Evolutionary conservation across 2,888 invertebrate species (phyloP).

Genomic region (Diogma glabrata): DNA sequence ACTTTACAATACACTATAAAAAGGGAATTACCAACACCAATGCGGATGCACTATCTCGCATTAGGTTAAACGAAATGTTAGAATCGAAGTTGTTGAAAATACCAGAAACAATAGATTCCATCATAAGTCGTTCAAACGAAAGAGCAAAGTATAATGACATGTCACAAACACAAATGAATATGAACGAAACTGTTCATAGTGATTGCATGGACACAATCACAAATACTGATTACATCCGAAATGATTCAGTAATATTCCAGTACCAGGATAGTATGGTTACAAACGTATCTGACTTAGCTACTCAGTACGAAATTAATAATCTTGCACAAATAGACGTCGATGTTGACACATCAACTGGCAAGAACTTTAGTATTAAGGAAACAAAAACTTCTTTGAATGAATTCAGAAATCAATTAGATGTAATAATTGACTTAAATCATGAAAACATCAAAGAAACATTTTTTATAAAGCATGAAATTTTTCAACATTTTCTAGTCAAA

Average conservation of each 20-base stretch:
- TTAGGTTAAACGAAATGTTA: no score
- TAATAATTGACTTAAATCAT: neutral
- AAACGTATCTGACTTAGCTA: neutral
- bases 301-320: neutral
- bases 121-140: neutral
- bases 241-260: neutral
- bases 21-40: neutral
- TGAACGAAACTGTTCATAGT: conserved; percentile 1
- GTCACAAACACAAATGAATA: no score
- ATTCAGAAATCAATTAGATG: neutral
- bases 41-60: neutral
- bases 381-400: neutral
- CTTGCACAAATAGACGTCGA: neutral
- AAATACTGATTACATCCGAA: neutral
- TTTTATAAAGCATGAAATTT: neutral
- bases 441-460: neutral
- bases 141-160: neutral
- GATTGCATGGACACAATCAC: neutral
- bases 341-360: neutral
- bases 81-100: no score
- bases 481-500: neutral
- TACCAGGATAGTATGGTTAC: neutral
- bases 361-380: neutral
- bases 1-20: neutral
- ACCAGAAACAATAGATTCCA: neutral